Base-by-base conservation (phyloP, 1,140 invertebrate genomes). In the Bombus turneri region DNA sequence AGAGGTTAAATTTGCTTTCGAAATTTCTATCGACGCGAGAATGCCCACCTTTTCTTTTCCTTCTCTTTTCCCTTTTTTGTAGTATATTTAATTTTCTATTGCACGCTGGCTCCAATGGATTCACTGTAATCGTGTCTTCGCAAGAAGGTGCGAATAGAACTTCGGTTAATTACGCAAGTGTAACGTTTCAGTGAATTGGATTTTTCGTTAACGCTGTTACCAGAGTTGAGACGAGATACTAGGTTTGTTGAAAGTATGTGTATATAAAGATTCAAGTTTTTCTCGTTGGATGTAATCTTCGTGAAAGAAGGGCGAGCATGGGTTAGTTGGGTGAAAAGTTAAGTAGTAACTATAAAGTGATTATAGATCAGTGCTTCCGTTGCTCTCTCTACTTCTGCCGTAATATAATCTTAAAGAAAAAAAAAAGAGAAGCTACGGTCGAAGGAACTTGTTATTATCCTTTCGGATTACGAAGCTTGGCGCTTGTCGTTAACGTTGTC, bases 1-100 rank as follows among this genome's bases (percentile, higher is more conserved):
- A 28, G 9, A 5, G n/a, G 57, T 75, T 72, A 57, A 64, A 59
- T 74, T 76, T 57, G 57, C 39, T 83, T 59, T 41, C 34, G 74
- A 69, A 78, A 77, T 77, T 77, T 64, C 13, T 43, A 68, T 59
- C 22, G 74, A 37, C 28, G 59, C 47, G n/a, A 28, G 62, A 31
- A 39, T 31, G 18, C 10, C 3, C 22, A 3, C 9, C 53, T 25
- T 9, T 22, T 41, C 28, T 25, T 57, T 37, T 2, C 5, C 5
- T 8, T 22, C 15, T 1, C 6, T 18, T 12, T 12, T 10, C 4
- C 3, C 3, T n/a, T 53, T 22, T n/a, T 28, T 3, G 3, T 12
- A n/a, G 2, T 12, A 3, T n/a, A 66, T 66, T 76, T 69, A 39
- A 28, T 57, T 69, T 68, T 0, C 43, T 43, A n/a, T 28, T 2